These are phyloP conservation scores for Myripristis murdjan DNA, from an alignment of 2,797 vertebrate genomes.

Conservation along the genomic window DNA sequence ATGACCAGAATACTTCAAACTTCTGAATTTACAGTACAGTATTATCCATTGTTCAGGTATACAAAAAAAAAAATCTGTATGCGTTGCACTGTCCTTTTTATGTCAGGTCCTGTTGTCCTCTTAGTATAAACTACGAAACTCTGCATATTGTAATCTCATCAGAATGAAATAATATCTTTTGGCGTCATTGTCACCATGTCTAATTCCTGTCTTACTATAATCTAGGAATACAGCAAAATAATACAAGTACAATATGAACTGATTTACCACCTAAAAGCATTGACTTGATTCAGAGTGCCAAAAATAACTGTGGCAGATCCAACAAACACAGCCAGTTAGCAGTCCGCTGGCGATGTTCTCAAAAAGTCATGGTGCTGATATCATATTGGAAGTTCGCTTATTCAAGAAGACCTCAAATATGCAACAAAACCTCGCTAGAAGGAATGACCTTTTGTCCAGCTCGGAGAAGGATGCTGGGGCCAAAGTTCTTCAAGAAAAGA, in stretches of 20 bases:
- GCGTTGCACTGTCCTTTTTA: neutral
- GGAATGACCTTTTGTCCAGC: slow-evolving; percentile 8
- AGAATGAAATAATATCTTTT: too few relatives aligned
- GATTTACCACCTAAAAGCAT: neutral
- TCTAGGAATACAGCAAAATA: neutral
- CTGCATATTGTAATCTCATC: too few relatives aligned
- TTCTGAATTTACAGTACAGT: neutral
- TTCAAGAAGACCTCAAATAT: slow-evolving; percentile 31
- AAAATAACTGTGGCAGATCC: neutral
- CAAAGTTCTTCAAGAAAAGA: neutral
- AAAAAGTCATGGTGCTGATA: slow-evolving; percentile 2
- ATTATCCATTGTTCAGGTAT: neutral
- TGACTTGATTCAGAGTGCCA: neutral
- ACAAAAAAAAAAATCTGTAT: neutral
- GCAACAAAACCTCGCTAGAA: slow-evolving; percentile 1
- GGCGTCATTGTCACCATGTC: neutral
- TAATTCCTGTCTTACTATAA: neutral
- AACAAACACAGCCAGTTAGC: neutral
- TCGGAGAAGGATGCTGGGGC: neutral
- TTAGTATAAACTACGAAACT: neutral
- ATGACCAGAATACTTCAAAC: slow-evolving; percentile 7
- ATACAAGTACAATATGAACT: neutral
- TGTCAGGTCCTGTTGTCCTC: neutral
- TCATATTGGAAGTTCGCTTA: slow-evolving; percentile 5
- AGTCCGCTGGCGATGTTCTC: neutral